phyloP scores from a whole-genome alignment of 2,888 invertebrate species.

The Taphrorychus bicolor region DNA sequence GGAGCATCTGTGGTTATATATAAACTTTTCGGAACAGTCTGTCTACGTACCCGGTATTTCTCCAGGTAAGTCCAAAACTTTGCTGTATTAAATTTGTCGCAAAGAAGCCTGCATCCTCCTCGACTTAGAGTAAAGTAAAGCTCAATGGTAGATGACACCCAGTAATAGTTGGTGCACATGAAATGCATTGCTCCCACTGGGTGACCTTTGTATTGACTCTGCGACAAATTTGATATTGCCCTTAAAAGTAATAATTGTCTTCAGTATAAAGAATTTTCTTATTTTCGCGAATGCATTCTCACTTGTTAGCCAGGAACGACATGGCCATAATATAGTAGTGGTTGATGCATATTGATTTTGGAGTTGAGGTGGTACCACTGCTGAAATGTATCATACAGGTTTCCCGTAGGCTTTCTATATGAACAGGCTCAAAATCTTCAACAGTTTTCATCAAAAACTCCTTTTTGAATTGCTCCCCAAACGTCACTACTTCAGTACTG shows the following conservation, averaged over 20 bases:
- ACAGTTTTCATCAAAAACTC: neutral
- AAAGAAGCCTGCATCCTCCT: neutral
- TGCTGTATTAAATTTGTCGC: neutral
- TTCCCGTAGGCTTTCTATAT: conserved; percentile 4
- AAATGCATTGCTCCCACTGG: neutral
- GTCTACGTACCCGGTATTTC: neutral
- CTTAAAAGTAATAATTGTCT: no score
- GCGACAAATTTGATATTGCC: no score
- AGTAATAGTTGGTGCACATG: conserved; percentile 12
- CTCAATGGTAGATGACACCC: conserved; percentile 1
- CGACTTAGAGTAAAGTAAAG: neutral
- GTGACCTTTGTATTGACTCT: neutral
- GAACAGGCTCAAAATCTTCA: conserved; percentile 5
- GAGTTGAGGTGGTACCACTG: neutral
- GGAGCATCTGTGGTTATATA: no score
- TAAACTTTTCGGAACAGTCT: no score
- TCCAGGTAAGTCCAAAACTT: neutral
- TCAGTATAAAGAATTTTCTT: no score
- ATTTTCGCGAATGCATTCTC: no score
- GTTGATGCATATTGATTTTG: neutral
- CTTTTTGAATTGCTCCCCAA: conserved; percentile 13
- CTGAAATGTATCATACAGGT: conserved; percentile 1
- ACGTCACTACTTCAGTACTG: neutral
- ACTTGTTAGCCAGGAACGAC: no score
- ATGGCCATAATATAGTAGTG: conserved; percentile 1